A percentile compares a stretch with the other conserved stretches of the same genome.
Conservation (phyloP, 2,888 invertebrate genomes). For the Amorpha juglandis region DNA sequence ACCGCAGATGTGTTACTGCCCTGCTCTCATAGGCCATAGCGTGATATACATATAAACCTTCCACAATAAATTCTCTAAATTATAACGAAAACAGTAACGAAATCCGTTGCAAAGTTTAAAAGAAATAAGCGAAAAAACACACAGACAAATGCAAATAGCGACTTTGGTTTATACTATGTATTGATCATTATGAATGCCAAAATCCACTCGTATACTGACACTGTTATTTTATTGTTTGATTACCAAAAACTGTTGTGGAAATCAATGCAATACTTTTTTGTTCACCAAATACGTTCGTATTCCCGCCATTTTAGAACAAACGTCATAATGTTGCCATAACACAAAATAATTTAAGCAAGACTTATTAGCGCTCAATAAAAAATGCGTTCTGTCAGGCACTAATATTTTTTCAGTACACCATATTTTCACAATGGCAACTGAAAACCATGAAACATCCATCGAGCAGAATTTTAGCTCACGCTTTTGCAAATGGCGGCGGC, state of each 20-base stretch:
- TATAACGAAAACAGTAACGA: too few species aligned
- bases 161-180: too few species aligned
- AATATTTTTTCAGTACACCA: conserved; percentile 4
- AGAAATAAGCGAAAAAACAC: too few species aligned
- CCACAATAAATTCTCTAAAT: too few species aligned
- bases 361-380: conserved; percentile 14
- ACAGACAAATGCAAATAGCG: too few species aligned
- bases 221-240: too few species aligned
- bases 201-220: too few species aligned
- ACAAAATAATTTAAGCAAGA: not conserved
- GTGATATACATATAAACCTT: too few species aligned
- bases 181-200: too few species aligned
- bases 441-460: conserved; percentile 24
- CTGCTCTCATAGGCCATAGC: too few species aligned
- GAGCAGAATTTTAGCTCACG: conserved; percentile 26
- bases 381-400: conserved; percentile 15
- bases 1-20: too few species aligned
- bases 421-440: conserved; percentile 28
- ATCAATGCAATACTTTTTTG: not conserved
- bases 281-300: not conserved
- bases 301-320: conserved; percentile 3
- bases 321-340: not conserved
- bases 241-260: not conserved
- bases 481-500: conserved; percentile 74
- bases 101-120: too few species aligned